phyloP scores from a whole-genome alignment of 2,888 invertebrate genomes.

The Gnatocerus cornutus region DNA sequence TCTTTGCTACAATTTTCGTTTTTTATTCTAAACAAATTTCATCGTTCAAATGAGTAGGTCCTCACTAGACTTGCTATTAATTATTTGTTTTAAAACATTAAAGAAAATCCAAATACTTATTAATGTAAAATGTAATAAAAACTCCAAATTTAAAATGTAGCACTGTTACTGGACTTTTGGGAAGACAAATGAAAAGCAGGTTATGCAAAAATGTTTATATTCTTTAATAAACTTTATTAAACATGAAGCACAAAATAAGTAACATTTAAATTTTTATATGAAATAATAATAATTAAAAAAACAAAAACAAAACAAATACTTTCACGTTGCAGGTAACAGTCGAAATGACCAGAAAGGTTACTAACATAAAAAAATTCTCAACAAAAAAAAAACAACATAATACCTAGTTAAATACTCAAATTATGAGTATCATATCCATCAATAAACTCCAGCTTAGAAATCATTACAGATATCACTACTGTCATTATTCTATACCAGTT shows the following conservation, averaged over 20 bases:
- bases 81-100: no score
- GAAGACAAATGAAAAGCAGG: background rate
- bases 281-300: slow-evolving; percentile 22
- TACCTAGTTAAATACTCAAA: slow-evolving; percentile 10
- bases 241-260: slow-evolving; percentile 25
- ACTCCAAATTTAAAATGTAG: no score
- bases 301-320: slow-evolving; percentile 38
- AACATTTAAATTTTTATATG: slow-evolving; percentile 17
- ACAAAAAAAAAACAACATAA: slow-evolving; percentile 9
- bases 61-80: no score
- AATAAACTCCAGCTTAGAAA: slow-evolving; percentile 13
- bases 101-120: no score
- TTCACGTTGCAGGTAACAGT: slow-evolving; percentile 37
- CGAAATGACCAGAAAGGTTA: slow-evolving; percentile 36
- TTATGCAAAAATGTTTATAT: background rate
- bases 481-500: slow-evolving; percentile 27
- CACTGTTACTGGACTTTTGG: background rate
- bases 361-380: slow-evolving; percentile 22
- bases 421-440: slow-evolving; percentile 12
- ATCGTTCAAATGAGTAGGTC: no score
- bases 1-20: no score
- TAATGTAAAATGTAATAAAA: no score
- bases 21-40: no score
- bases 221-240: slow-evolving; percentile 32
- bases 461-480: slow-evolving; percentile 38